A percentile compares a stretch with the other conserved stretches of the same genome.
Evolutionary conservation across 1,140 invertebrate genomes (phyloP).

Genomic region (Thalassaphorura encarpata): DNA sequence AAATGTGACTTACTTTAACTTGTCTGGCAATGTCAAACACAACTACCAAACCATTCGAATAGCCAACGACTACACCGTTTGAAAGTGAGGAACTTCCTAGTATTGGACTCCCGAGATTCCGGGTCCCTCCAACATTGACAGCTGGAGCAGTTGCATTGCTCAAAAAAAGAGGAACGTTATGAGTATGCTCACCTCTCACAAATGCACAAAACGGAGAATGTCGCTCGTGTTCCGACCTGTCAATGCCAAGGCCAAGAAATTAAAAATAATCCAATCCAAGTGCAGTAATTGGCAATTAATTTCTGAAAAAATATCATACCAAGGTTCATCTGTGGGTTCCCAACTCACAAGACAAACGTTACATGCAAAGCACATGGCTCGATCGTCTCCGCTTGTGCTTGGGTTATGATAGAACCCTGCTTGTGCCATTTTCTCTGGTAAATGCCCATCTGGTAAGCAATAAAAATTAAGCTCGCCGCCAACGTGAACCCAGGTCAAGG

Average conservation of each 20-base stretch:
- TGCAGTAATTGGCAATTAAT: constrained; percentile 3
- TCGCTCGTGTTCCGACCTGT: constrained; percentile 82
- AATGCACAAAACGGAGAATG: constrained; percentile 88
- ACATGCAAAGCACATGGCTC: constrained; percentile 91
- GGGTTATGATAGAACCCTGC: constrained; percentile 93
- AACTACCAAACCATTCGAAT: constrained; percentile 47
- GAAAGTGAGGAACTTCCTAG: constrained; percentile 57
- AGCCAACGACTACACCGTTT: constrained; percentile 49
- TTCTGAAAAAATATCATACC: constrained; percentile 36
- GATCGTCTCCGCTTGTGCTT: constrained; percentile 73
- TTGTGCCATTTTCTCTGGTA: constrained; percentile 90
- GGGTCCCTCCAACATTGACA: constrained; percentile 42
- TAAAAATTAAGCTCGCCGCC: not conserved
- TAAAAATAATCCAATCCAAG: no score
- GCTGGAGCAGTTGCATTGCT: constrained; percentile 81
- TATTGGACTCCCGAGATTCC: constrained; percentile 53
- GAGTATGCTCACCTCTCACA: constrained; percentile 85
- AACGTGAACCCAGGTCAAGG: not conserved
- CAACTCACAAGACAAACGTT: constrained; percentile 86
- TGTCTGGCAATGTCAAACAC: constrained; percentile 66
- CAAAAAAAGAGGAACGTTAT: constrained; percentile 85
- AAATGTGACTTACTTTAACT: constrained; percentile 46
- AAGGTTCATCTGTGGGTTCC: constrained; percentile 92
- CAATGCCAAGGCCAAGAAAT: constrained; percentile 16
- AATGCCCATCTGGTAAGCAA: constrained; percentile 62